Base-by-base conservation (phyloP, 2,113 vertebrate species). In the Sceloporus tristichus region DNA sequence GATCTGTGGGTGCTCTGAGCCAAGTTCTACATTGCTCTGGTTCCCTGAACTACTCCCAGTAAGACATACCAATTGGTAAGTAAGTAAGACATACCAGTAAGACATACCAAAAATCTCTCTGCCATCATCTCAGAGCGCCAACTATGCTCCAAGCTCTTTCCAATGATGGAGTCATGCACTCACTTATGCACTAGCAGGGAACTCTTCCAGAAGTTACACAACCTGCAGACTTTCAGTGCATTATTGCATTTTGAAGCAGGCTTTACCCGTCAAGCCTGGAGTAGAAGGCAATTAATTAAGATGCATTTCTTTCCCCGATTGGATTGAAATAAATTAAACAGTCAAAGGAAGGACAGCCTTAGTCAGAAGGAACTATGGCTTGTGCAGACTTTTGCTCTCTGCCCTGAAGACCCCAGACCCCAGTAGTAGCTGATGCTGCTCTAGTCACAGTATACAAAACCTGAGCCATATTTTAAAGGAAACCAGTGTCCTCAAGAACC, bases 261-360 rank as follows among this genome's bases (percentile, higher is more conserved):
- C 87, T 95, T 96, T 89, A 92, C 93, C 94, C 90, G 93, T 85
- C 16, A 87, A 96, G 93, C 81, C 84, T 87, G 87, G 87, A 94
- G 91, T 91, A 95, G 92, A 93, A 90, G 89, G 91, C 95, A 96
- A 96, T 97, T 96, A 97, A 97, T 97, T 96, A 96, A 91, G 93
- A 95, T 76, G 18, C 74, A 75, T 88, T 85, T 62, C 0, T 16
- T 9, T 21, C 90, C 90, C 80, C 86, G 4, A 75, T 82, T 1
- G 14, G 89, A 95, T 95, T 94, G 92, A 91, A 91, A 38, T 94
- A 95, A 95, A 90, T 92, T 94, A 68, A 95, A 92, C 85, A 84
- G 86, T 21, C 71, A 87, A 86, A 91, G 84, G 86, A 91, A 90
- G 27, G 85, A 87, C 90, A 78, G 59, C 54, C 38, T 87, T 93